phyloP scores from a whole-genome alignment of 1,140 invertebrate species.

The Andricus grossulariae region DNA sequence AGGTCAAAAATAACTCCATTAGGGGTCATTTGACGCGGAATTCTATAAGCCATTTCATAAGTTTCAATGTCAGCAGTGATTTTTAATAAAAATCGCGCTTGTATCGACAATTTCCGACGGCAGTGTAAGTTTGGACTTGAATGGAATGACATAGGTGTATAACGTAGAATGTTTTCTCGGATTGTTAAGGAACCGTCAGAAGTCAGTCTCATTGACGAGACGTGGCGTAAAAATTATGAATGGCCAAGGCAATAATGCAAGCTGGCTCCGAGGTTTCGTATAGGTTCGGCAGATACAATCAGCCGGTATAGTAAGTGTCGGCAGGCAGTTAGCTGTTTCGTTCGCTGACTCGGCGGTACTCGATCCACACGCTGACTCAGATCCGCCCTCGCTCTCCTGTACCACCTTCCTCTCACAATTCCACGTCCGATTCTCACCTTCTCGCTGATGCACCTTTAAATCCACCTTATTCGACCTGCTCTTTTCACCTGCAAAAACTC shows the following conservation, averaged over 20 bases:
- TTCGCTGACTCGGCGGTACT: constrained; percentile 72
- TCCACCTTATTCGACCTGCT: neutral
- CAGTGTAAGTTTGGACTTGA: neutral
- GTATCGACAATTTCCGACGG: too few relatives aligned
- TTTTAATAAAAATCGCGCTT: too few relatives aligned
- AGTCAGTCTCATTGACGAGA: constrained; percentile 54
- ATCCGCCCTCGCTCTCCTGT: constrained; percentile 63
- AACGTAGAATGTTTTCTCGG: neutral
- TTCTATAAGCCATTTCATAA: too few relatives aligned
- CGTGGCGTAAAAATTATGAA: constrained; percentile 69
- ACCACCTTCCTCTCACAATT: constrained; percentile 17
- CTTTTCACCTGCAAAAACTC: neutral
- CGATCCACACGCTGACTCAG: constrained; percentile 72
- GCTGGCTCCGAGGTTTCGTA: constrained; percentile 48
- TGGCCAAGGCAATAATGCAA: constrained; percentile 64
- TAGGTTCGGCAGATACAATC: constrained; percentile 57
- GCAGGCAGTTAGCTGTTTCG: constrained; percentile 64
- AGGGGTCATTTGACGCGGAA: too few relatives aligned
- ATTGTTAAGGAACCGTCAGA: constrained; percentile 8
- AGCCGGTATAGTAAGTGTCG: constrained; percentile 55
- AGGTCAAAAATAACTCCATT: too few relatives aligned
- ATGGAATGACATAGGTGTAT: neutral
- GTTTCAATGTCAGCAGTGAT: too few relatives aligned
- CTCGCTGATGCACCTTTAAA: constrained; percentile 21
- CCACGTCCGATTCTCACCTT: constrained; percentile 20